These are phyloP conservation scores for Neoscelio sp. DNA, from an alignment of 2,888 invertebrate species.

Conservation along the genomic window DNA sequence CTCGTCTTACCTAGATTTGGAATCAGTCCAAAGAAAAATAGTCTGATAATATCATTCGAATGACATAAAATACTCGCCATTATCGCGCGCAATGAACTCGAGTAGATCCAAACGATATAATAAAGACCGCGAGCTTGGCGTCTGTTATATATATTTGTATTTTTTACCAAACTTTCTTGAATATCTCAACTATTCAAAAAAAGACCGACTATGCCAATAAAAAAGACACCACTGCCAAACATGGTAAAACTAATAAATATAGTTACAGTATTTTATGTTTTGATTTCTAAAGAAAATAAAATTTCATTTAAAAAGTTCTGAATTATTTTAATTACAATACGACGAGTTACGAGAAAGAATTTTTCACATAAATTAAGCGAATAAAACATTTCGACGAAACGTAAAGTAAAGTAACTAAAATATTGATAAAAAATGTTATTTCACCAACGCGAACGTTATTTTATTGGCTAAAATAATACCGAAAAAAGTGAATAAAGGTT, in stretches of 20 bases:
- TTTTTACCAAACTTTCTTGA: constrained; percentile 48
- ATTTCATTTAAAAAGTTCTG: too few relatives aligned
- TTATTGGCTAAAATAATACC: constrained; percentile 39
- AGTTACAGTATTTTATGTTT: neutral
- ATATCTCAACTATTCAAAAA: constrained; percentile 60
- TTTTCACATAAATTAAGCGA: too few relatives aligned
- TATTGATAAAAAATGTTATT: constrained; percentile 55
- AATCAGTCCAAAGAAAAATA: constrained; percentile 74
- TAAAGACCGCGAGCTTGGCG: constrained; percentile 74
- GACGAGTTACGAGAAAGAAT: too few relatives aligned
- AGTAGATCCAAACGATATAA: constrained; percentile 74
- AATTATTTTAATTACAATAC: too few relatives aligned
- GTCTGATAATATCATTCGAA: constrained; percentile 78
- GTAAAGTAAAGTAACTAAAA: too few relatives aligned
- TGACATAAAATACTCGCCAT: constrained; percentile 77
- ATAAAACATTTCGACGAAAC: too few relatives aligned
- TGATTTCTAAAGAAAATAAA: too few relatives aligned
- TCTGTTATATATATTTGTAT: constrained; percentile 66
- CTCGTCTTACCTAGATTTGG: constrained; percentile 77
- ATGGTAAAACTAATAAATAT: constrained; percentile 17
- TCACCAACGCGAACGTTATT: constrained; percentile 23
- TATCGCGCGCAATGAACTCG: constrained; percentile 77
- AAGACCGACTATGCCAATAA: constrained; percentile 51
- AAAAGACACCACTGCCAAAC: constrained; percentile 40
- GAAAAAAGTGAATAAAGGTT: constrained; percentile 39